phyloP scores from a whole-genome alignment of 2,113 vertebrate genomes.

The Damaliscus lunatus region DNA sequence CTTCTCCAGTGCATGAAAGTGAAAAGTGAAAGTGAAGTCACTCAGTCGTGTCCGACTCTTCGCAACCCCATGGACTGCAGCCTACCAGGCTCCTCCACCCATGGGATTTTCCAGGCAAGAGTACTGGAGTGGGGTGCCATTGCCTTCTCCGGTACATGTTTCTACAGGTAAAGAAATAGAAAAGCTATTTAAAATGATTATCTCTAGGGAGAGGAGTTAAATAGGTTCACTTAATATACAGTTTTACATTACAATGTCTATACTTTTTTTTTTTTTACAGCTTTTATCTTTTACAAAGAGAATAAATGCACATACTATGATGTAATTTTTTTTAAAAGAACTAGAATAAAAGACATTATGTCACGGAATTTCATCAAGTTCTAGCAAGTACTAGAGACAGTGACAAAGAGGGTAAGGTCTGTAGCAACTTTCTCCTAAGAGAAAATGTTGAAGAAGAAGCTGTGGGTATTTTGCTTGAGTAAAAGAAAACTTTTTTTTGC shows the following conservation, averaged over 20 bases:
- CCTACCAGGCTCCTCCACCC: too few relatives aligned
- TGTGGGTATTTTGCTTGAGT: background rate
- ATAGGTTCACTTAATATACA: background rate
- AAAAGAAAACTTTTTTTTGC: background rate
- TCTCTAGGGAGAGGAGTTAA: background rate
- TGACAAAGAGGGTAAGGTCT: background rate
- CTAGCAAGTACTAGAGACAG: background rate
- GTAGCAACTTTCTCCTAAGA: background rate
- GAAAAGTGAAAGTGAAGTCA: too few relatives aligned
- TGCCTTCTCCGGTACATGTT: background rate
- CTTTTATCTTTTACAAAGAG: background rate
- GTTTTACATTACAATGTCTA: background rate
- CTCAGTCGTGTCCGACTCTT: too few relatives aligned
- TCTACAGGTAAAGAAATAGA: background rate
- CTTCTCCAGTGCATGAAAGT: too few relatives aligned
- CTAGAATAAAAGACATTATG: background rate
- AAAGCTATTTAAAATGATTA: background rate
- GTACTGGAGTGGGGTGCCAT: too few relatives aligned
- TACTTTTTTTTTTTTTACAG: background rate
- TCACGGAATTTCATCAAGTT: background rate
- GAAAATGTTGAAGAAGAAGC: background rate
- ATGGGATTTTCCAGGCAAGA: too few relatives aligned
- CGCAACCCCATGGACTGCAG: rapidly evolving
- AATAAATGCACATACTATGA: background rate
- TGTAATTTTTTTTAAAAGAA: background rate